Evolutionary conservation across 1,140 invertebrate genomes (phyloP).

Genomic region (Pseudomyrmex sp.): DNA sequence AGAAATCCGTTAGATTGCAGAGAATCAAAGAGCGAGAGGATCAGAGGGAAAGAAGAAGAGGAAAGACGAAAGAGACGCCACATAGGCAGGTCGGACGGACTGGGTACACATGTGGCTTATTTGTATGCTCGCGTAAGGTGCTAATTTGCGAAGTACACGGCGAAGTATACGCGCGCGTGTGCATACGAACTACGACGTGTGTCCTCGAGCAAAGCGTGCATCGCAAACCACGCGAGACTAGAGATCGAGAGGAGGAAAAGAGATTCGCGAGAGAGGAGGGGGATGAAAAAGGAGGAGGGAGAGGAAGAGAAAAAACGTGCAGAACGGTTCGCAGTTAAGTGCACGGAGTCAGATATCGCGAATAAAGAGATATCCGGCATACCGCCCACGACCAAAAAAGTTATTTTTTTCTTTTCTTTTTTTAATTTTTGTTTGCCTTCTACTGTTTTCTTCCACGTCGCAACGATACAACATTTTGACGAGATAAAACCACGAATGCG

Average conservation of each 20-base stretch:
- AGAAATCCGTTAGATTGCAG: conserved; percentile 43
- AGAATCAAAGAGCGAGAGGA: conserved; percentile 14
- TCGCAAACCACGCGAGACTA: conserved; percentile 46
- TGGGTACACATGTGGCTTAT: conserved; percentile 62
- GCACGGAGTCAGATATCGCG: conserved; percentile 37
- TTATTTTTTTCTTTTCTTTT: background rate
- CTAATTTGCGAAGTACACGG: conserved; percentile 73
- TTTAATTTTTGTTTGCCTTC: background rate
- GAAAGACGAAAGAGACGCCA: background rate
- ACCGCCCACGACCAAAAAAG: conserved; percentile 7
- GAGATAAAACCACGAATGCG: background rate
- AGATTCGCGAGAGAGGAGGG: background rate
- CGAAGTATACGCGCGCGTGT: conserved; percentile 42
- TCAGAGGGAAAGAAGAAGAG: background rate
- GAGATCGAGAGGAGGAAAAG: conserved; percentile 25
- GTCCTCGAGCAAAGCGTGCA: conserved; percentile 55
- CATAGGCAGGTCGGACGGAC: conserved; percentile 24
- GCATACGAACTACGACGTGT: conserved; percentile 54
- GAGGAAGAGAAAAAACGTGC: background rate
- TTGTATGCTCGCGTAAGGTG: conserved; percentile 73
- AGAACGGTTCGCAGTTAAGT: conserved; percentile 18
- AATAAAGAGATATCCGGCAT: conserved; percentile 52
- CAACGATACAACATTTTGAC: too few relatives aligned
- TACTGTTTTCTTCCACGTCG: background rate
- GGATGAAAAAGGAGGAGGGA: background rate